Evolutionary conservation across 2,888 invertebrate species (phyloP).

Genomic region (Sceliomorpha sp.): DNA sequence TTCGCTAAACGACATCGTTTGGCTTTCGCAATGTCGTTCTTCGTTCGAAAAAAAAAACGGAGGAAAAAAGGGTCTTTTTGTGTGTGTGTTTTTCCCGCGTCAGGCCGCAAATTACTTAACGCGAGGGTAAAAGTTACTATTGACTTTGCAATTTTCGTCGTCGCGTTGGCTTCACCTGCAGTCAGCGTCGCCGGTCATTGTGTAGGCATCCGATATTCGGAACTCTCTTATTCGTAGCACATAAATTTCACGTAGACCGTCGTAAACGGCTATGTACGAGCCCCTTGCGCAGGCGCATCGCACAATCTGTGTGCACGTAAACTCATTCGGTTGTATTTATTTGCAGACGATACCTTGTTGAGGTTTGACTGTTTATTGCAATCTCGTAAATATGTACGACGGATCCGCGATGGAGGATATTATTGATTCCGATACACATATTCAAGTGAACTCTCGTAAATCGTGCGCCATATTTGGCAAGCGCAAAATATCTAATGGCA

Average conservation of each 20-base stretch:
- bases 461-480: constrained; percentile 12
- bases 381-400: constrained; percentile 30
- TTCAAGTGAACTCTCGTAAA: constrained; percentile 22
- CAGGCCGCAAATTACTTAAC: too few species aligned
- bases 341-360: constrained; percentile 24
- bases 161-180: constrained; percentile 15
- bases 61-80: too few species aligned
- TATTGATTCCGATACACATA: constrained; percentile 24
- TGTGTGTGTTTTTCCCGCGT: too few species aligned
- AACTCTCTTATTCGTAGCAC: constrained; percentile 6
- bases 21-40: too few species aligned
- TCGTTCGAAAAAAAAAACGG: too few species aligned
- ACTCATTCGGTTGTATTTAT: constrained; percentile 20
- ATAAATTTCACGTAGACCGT: constrained; percentile 17
- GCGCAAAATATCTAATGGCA: constrained; percentile 19
- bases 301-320: constrained; percentile 18
- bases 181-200: constrained; percentile 22
- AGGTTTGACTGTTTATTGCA: constrained; percentile 33
- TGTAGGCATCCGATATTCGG: constrained; percentile 13
- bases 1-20: too few species aligned
- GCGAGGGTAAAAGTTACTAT: background rate
- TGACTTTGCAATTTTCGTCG: constrained; percentile 11
- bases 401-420: constrained; percentile 9
- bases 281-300: background rate
- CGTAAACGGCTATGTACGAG: constrained; percentile 18